Conservation (phyloP, 2,797 vertebrate species). For the Molossus alvarezi region DNA sequence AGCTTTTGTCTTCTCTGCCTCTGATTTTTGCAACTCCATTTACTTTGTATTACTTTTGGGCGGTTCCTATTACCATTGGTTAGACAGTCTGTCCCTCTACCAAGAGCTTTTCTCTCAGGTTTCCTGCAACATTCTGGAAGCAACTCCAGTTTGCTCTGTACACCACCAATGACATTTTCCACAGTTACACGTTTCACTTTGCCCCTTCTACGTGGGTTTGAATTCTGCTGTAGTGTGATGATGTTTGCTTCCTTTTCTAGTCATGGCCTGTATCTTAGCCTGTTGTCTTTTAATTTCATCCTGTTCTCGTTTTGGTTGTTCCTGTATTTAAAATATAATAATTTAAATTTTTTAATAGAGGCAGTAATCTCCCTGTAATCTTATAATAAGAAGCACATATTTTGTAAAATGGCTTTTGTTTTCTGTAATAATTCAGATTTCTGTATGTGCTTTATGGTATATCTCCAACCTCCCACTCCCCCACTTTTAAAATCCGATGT, state of each 20-base stretch:
- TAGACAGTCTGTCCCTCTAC: not conserved
- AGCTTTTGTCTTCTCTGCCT: not conserved
- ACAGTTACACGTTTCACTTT: not conserved
- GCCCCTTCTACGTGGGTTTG: not conserved
- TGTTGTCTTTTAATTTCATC: constrained; percentile 50
- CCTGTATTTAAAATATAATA: constrained; percentile 55
- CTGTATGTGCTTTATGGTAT: not conserved
- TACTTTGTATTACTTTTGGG: not conserved
- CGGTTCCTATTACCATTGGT: not conserved
- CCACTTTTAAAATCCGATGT: not conserved
- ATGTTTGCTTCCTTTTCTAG: constrained; percentile 36
- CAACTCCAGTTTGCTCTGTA: not conserved
- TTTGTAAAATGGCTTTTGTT: constrained; percentile 48
- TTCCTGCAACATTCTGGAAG: not conserved
- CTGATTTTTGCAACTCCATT: not conserved
- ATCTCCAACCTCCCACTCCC: not conserved
- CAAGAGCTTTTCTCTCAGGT: not conserved
- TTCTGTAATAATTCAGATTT: constrained; percentile 45
- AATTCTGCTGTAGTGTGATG: not conserved
- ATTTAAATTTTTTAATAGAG: constrained; percentile 59
- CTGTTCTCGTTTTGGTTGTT: constrained; percentile 59
- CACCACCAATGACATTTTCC: not conserved
- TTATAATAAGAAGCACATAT: not conserved
- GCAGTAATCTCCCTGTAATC: not conserved
- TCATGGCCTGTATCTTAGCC: constrained; percentile 1